These are phyloP conservation scores for Okamejei kenojei DNA, from an alignment of 2,797 vertebrate species.

Conservation along the genomic window DNA sequence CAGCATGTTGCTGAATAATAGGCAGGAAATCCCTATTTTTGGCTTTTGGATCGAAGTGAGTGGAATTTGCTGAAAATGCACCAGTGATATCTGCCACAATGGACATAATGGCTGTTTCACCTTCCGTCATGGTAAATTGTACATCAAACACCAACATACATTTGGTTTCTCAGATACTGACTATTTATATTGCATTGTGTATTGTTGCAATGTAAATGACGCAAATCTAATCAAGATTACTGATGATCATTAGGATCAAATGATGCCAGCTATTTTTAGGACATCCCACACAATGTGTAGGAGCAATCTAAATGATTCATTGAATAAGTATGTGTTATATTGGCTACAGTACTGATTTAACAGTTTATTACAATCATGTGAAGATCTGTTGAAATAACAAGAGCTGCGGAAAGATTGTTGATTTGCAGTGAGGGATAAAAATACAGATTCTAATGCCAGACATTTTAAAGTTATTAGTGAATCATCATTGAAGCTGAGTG, in stretches of 20 bases:
- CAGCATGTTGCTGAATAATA: not conserved
- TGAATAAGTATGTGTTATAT: slow-evolving; percentile 18
- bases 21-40: not conserved
- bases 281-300: slow-evolving; percentile 34
- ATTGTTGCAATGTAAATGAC: not conserved
- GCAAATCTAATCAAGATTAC: slow-evolving; percentile 27
- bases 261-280: not conserved
- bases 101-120: not conserved
- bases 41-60: not conserved
- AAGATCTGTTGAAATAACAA: not conserved
- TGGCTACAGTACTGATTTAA: not conserved
- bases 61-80: not conserved
- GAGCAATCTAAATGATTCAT: slow-evolving; percentile 29
- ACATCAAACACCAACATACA: not conserved
- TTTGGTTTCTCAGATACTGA: not conserved
- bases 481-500: not conserved
- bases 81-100: not conserved
- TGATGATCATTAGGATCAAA: not conserved
- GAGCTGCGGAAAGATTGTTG: not conserved
- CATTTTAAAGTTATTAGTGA: not conserved
- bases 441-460: not conserved
- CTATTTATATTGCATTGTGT: not conserved
- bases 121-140: not conserved
- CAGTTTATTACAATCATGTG: not conserved
- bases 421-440: not conserved